Evolutionary conservation across 2,888 invertebrate species (phyloP).

Genomic region (Yponomeuta evonymella): DNA sequence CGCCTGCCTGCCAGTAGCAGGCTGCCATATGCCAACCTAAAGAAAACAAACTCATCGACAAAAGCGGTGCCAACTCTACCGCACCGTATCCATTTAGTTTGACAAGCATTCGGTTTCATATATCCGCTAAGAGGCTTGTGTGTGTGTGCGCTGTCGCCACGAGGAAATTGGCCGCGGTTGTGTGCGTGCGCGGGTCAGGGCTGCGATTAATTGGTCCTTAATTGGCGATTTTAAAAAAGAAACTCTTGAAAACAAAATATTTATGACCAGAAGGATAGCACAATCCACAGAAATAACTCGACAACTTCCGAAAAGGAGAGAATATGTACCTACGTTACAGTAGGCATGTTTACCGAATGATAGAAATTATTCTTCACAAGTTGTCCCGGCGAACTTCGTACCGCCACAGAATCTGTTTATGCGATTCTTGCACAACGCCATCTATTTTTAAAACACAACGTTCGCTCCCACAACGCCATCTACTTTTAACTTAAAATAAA

Average conservation of each 20-base stretch:
- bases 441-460: too few relatives aligned
- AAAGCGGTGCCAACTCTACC: slow-evolving; percentile 36
- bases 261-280: background rate
- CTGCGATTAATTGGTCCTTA: slow-evolving; percentile 16
- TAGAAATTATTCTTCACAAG: too few relatives aligned
- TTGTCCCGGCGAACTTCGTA: too few relatives aligned
- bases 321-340: too few relatives aligned
- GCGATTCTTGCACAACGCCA: too few relatives aligned
- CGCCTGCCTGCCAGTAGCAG: background rate
- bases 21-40: background rate
- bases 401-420: too few relatives aligned
- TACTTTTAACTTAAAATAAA: too few relatives aligned
- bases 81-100: slow-evolving; percentile 72
- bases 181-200: slow-evolving; percentile 24
- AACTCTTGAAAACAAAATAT: background rate
- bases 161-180: slow-evolving; percentile 6
- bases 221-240: slow-evolving; percentile 10
- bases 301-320: too few relatives aligned
- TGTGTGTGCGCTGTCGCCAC: slow-evolving; percentile 28
- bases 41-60: background rate
- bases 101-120: slow-evolving; percentile 75
- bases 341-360: too few relatives aligned
- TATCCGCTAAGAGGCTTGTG: slow-evolving; percentile 34
- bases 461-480: too few relatives aligned
- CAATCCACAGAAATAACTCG: too few relatives aligned